These are phyloP conservation scores for Corvus moneduloides DNA, from an alignment of 2,113 vertebrate genomes.

Conservation along the genomic window DNA sequence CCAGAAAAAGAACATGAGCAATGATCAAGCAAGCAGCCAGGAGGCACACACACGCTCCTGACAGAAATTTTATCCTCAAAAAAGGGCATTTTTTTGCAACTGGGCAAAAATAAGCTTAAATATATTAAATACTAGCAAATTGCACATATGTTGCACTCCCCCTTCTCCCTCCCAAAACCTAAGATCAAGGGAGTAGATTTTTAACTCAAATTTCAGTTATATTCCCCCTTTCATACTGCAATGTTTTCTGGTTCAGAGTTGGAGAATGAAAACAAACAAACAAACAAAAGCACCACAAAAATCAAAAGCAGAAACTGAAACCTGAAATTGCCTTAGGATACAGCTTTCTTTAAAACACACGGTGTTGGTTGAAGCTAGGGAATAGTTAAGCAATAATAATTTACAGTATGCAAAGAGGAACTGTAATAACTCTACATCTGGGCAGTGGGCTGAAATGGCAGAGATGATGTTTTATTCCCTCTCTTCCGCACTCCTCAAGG, in stretches of 20 bases:
- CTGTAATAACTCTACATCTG: conserved; percentile 27
- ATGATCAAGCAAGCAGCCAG: background rate
- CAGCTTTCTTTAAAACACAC: background rate
- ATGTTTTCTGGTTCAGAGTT: background rate
- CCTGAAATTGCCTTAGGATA: background rate
- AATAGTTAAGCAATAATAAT: background rate
- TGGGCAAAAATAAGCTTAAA: background rate
- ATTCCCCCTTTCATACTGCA: background rate
- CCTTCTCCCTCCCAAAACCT: fast-evolving
- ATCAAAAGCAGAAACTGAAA: background rate
- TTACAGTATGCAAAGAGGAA: conserved; percentile 10
- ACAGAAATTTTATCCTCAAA: background rate
- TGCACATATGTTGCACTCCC: too few relatives aligned
- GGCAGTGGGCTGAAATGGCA: conserved; percentile 44
- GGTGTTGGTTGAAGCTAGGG: background rate
- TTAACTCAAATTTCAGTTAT: background rate
- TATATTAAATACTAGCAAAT: background rate
- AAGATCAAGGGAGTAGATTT: background rate
- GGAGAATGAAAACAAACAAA: background rate
- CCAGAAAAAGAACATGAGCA: background rate
- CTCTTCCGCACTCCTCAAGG: conserved; percentile 21
- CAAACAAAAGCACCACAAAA: background rate
- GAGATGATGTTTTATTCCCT: conserved; percentile 9
- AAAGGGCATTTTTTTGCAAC: background rate
- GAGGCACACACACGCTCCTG: background rate